Evolutionary conservation across 2,113 vertebrate species (phyloP).

Genomic region (Paralichthys olivaceus): DNA sequence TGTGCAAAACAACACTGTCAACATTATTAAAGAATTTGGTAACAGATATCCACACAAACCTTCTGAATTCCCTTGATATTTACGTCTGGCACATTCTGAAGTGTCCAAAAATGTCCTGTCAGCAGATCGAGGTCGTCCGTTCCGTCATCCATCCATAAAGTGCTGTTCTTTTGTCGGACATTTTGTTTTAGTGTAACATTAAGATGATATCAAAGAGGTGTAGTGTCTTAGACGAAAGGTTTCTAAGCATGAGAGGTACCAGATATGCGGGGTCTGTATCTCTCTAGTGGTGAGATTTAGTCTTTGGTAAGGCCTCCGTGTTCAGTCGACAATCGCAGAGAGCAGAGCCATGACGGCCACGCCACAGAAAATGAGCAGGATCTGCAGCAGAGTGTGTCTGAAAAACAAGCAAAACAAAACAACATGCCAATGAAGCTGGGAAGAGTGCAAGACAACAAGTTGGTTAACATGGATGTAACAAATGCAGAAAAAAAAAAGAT

Average conservation of each 20-base stretch:
- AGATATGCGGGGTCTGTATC: not conserved
- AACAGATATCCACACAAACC: conserved; percentile 36
- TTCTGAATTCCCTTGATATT: conserved; percentile 9
- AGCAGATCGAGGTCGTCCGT: conserved; percentile 7
- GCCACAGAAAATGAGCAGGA: conserved; percentile 90
- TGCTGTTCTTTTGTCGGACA: conserved; percentile 39
- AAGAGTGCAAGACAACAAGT: not conserved
- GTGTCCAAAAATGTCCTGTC: conserved; percentile 35
- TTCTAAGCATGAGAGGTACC: conserved; percentile 25
- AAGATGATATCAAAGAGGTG: not conserved
- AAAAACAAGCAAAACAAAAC: not conserved
- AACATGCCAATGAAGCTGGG: not conserved
- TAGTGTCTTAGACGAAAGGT: not conserved
- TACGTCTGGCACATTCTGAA: conserved; percentile 42
- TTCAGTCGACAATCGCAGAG: conserved; percentile 85
- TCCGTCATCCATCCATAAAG: conserved; percentile 53
- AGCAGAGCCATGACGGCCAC: conserved; percentile 92
- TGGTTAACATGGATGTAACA: not conserved
- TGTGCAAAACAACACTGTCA: conserved; percentile 69
- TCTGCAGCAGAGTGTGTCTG: conserved; percentile 91
- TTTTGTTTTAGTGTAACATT: conserved; percentile 15
- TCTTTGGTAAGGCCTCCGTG: conserved; percentile 42
- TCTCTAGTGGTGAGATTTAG: conserved; percentile 6
- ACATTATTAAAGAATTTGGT: conserved; percentile 47
- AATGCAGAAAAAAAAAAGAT: not conserved